Evolutionary conservation across 2,113 vertebrate genomes (phyloP).

Genomic region (Xerus inauris): DNA sequence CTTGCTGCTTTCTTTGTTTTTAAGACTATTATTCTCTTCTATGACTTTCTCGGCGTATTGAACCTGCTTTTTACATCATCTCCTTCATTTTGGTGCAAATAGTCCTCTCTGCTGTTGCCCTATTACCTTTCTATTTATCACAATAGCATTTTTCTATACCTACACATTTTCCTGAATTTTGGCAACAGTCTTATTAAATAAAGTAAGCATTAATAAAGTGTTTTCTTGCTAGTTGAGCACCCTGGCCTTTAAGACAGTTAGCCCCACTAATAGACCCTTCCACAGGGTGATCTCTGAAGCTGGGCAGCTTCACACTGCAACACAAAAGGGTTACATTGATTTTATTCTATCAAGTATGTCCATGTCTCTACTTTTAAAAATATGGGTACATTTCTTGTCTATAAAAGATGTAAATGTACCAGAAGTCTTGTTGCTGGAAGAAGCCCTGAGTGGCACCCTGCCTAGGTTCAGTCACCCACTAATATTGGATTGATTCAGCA

Average conservation of each 20-base stretch:
- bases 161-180: not conserved
- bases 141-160: not conserved
- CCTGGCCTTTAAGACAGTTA: not conserved
- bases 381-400: not conserved
- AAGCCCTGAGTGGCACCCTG: not conserved
- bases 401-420: not conserved
- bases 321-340: not conserved
- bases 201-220: not conserved
- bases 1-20: not conserved
- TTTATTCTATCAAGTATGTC: not conserved
- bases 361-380: not conserved
- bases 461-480: not conserved
- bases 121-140: not conserved
- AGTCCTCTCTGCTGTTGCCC: not conserved
- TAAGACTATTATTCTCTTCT: not conserved
- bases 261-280: not conserved
- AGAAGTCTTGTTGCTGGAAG: not conserved
- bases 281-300: rapidly evolving
- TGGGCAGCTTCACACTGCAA: not conserved
- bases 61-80: not conserved
- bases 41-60: not conserved
- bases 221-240: not conserved
- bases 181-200: not conserved
- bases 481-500: not conserved
- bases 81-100: not conserved